Evolutionary conservation across 2,113 vertebrate genomes (phyloP), one percentile per base, ranked within the genome.

Genomic region (Epinephelus lanceolatus): DNA sequence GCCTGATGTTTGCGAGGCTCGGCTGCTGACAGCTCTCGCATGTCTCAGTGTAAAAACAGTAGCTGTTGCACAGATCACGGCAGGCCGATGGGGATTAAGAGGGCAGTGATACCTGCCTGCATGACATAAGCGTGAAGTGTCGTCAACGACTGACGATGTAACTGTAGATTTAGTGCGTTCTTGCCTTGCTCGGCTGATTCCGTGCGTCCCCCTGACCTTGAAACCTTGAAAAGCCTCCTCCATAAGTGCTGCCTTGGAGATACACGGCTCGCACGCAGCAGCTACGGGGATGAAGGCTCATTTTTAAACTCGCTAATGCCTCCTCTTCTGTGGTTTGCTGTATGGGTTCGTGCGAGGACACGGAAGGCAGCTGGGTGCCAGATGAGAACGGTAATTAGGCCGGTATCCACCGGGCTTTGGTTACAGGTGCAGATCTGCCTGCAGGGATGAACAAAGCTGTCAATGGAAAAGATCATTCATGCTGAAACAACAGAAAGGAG

Each of bases 331-430:
- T 52, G 80, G 79, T 66, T 77, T 74, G 81, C 81, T 45, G 65
- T n/a, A 42, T 18, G 88, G 75, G 91, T 93, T 91, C 82, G 68
- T 61, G 45, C 57, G 17, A 91, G 93, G 92, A 93, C 88, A 72
- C 23, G 81, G 74, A 59, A 85, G 85, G 84, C 90, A 94, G 90
- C 89, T 89, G 90, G 87, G 87, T 84, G 90, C 93, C 92, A 91
- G 90, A 91, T 89, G 90, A 94, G 87, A 91, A 57, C 81, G 40
- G 80, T 93, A 91, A 94, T 94, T 92, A 92, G 91, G 91, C 90
- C 71, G 62, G 76, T 76, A 80, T 93, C 91, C 91, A 92, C 91
- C 84, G 84, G 89, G 92, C 91, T 91, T 91, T 80, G 85, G 88
- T 93, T 94, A 91, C 92, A 92, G 91, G 90, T 93, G 91, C 87